Conservation (phyloP, 1,140 invertebrate species). For the Rhopalosiphum maidis region DNA sequence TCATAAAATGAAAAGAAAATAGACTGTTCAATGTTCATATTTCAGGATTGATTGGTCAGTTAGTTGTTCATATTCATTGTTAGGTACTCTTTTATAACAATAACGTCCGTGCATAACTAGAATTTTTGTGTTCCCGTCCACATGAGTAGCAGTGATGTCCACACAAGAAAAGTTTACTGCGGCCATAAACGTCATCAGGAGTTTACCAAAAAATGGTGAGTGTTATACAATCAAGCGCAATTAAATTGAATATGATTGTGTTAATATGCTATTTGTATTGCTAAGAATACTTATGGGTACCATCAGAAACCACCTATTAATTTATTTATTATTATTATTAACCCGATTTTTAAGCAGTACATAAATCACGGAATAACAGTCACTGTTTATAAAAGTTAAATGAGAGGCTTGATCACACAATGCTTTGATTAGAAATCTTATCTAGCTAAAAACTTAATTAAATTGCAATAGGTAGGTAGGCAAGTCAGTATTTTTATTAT, state of each 20-base stretch:
- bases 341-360: too few relatives aligned
- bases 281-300: neutral
- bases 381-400: too few relatives aligned
- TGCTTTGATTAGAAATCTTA: too few relatives aligned
- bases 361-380: too few relatives aligned
- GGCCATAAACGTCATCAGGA: slow-evolving; percentile 86
- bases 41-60: neutral
- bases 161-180: slow-evolving; percentile 84
- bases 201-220: slow-evolving; percentile 87
- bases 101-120: too few relatives aligned
- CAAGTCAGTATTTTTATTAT: too few relatives aligned
- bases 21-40: neutral
- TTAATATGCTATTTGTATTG: neutral
- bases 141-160: slow-evolving; percentile 68
- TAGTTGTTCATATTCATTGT: neutral
- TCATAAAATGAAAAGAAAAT: slow-evolving; percentile 30
- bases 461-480: too few relatives aligned
- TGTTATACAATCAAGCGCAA: neutral
- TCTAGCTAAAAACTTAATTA: too few relatives aligned
- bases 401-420: too few relatives aligned
- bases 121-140: neutral
- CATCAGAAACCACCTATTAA: too few relatives aligned
- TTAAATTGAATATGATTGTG: neutral
- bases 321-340: too few relatives aligned
- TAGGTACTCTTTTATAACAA: neutral